These are phyloP conservation scores for Cyrtonyx montezumae DNA, from an alignment of 2,113 vertebrate genomes.

Conservation along the genomic window DNA sequence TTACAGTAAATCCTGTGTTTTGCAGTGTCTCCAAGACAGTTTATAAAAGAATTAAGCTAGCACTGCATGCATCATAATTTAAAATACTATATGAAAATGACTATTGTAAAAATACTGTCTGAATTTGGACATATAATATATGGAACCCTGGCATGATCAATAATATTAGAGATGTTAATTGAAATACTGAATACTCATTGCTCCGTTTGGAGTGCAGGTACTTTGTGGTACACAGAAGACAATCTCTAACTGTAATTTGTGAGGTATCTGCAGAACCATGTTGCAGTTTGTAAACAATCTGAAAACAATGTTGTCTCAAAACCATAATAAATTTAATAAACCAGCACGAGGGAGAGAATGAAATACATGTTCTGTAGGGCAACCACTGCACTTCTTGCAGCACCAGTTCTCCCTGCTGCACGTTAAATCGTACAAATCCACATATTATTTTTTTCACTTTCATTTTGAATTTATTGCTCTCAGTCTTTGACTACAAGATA, in stretches of 20 bases:
- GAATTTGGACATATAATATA: not conserved
- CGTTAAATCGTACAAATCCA: not conserved
- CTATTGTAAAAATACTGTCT: slow-evolving; percentile 45
- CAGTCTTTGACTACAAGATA: slow-evolving; percentile 65
- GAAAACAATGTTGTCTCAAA: slow-evolving; percentile 59
- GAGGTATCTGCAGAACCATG: slow-evolving; percentile 76
- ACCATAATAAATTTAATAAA: slow-evolving; percentile 21
- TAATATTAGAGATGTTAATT: slow-evolving; percentile 48
- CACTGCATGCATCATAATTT: not conserved
- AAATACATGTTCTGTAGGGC: not conserved
- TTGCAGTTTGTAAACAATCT: slow-evolving; percentile 79
- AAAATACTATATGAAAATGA: slow-evolving; percentile 32
- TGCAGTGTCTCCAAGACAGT: not conserved
- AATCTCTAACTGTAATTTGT: slow-evolving; percentile 64
- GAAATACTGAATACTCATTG: slow-evolving; percentile 65
- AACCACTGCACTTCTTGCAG: slow-evolving; percentile 19
- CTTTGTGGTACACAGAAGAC: slow-evolving; percentile 14
- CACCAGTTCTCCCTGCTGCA: slow-evolving; percentile 39
- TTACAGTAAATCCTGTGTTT: slow-evolving; percentile 30
- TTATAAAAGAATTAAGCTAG: slow-evolving; percentile 4
- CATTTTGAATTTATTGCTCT: slow-evolving; percentile 79
- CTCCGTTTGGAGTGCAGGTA: slow-evolving; percentile 38
- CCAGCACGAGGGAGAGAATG: not conserved
- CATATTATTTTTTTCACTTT: not conserved
- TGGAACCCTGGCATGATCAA: slow-evolving; percentile 45